Conservation (phyloP, 2,888 invertebrate genomes). For the Eupithecia subumbrata region DNA sequence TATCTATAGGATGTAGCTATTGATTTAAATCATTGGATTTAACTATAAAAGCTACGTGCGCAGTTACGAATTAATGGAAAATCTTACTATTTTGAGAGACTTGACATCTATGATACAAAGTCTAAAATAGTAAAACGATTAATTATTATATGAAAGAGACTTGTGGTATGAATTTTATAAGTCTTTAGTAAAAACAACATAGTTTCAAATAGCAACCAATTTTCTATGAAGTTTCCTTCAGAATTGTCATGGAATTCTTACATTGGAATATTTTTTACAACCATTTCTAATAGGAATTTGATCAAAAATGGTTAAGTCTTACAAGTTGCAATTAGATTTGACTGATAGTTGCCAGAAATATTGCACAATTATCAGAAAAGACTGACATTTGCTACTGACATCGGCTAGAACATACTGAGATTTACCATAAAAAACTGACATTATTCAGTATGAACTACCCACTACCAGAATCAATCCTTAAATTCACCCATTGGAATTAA, state of each 20-base stretch:
- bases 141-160: slow-evolving; percentile 17
- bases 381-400: slow-evolving; percentile 2
- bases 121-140: slow-evolving; percentile 20
- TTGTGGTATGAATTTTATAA: slow-evolving; percentile 20
- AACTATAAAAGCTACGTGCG: slow-evolving; percentile 53
- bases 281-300: slow-evolving; percentile 6
- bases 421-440: neutral
- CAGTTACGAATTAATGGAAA: slow-evolving; percentile 23
- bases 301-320: slow-evolving; percentile 10
- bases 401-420: neutral
- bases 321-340: neutral
- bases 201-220: neutral
- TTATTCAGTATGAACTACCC: neutral
- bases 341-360: slow-evolving; percentile 10
- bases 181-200: neutral
- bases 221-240: neutral
- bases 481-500: neutral
- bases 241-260: slow-evolving; percentile 9
- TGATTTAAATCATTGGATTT: slow-evolving; percentile 36
- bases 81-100: slow-evolving; percentile 7
- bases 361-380: neutral
- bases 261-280: slow-evolving; percentile 4
- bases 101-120: slow-evolving; percentile 24
- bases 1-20: slow-evolving; percentile 3
- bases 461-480: slow-evolving; percentile 3